Evolutionary conservation across 2,888 invertebrate genomes (phyloP), one percentile per base, ranked within the genome.

Genomic region (Caenorhabditis imperialis): DNA sequence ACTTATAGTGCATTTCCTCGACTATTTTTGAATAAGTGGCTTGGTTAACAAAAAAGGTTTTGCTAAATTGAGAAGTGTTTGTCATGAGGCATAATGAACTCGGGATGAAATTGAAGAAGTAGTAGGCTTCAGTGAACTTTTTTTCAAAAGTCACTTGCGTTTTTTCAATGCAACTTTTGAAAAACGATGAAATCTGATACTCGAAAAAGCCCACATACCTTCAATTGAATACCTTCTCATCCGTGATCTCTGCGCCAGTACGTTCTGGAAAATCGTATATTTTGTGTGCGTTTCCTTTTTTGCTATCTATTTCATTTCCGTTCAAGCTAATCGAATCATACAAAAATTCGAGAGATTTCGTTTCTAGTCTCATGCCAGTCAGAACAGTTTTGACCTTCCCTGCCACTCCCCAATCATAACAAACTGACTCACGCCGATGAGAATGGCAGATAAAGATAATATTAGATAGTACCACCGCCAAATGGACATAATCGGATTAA

Each of bases 141-240:
- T 5, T n/a, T 38, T 40, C 40, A 40, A 40, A 16, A 40, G 18
- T 4, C 40, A 16, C n/a, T n/a, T n/a, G n/a, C n/a, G n/a, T n/a
- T n/a, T n/a, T n/a, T n/a, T n/a, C n/a, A n/a, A n/a, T 18, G 40
- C 8, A 18, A 40, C 18, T 8, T 5, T 18, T 38, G 16, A 38
- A 38, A 38, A 38, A 10, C 8, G 3, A 4, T 40, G 40, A 40
- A 40, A 40, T 18, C 18, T 7, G n/a, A 40, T 7, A 40, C 18
- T 38, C 14, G 4, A 8, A 8, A 42, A 42, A 14, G 20, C 8
- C 20, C 8, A 33, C 54, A 25, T 27, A 82, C 81, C 81, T 79
- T 82, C 81, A n/a, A 82, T 78, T 6, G 76, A 57, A 45, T 78
- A 82, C 45, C 82, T 67, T 47, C 79, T 82, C 20, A 55, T 47